Conservation (phyloP, 1,140 invertebrate genomes). For the Zaprionus vittiger region DNA sequence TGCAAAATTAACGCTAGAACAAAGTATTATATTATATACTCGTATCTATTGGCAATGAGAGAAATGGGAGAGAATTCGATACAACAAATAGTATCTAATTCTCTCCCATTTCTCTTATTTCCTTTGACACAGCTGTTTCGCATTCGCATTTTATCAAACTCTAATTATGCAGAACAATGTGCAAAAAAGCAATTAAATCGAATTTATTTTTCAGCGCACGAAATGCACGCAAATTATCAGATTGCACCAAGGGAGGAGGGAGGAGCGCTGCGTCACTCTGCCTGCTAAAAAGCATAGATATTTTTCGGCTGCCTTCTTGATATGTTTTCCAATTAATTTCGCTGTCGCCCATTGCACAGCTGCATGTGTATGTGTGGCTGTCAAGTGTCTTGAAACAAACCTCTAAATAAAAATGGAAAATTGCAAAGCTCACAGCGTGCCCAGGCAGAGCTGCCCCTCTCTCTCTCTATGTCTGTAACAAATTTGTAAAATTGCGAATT, state of each 20-base stretch:
- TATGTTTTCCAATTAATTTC: constrained; percentile 68
- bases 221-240: constrained; percentile 67
- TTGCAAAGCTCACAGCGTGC: constrained; percentile 13
- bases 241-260: constrained; percentile 20
- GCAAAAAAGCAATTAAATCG: constrained; percentile 74
- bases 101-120: background rate
- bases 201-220: constrained; percentile 37
- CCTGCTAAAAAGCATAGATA: constrained; percentile 4
- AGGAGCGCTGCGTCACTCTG: background rate
- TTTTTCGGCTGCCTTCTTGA: constrained; percentile 33
- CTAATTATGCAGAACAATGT: constrained; percentile 65
- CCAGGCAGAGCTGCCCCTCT: background rate
- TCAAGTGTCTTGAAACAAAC: constrained; percentile 29
- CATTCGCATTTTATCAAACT: constrained; percentile 62
- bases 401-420: constrained; percentile 17
- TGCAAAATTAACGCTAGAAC: constrained; percentile 5
- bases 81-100: background rate
- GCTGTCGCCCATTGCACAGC: constrained; percentile 43
- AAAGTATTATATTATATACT: too few species aligned
- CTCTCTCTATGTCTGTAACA: constrained; percentile 34
- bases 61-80: too few species aligned
- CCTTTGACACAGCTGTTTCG: background rate
- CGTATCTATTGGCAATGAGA: background rate
- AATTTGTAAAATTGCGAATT: constrained; percentile 71
- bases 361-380: constrained; percentile 41